phyloP scores from a whole-genome alignment of 2,797 vertebrate species.

The Sebastes diploproa region DNA sequence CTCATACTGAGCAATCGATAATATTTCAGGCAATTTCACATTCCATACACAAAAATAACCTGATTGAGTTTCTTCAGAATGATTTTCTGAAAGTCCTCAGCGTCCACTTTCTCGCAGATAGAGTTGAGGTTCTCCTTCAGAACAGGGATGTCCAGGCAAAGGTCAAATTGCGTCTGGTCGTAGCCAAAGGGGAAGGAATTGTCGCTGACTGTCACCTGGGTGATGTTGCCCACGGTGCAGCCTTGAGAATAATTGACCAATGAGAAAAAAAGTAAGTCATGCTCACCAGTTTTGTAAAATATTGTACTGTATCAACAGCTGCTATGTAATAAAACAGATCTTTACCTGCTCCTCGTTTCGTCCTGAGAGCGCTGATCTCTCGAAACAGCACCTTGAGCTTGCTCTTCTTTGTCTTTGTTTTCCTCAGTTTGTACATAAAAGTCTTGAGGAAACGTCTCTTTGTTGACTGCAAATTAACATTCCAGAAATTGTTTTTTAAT shows the following conservation, averaged over 20 bases:
- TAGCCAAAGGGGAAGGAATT: slow-evolving; percentile 73
- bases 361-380: background rate
- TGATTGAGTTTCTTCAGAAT: slow-evolving; percentile 74
- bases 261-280: background rate
- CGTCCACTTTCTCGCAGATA: slow-evolving; percentile 71
- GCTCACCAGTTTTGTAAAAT: background rate
- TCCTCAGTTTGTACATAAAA: slow-evolving; percentile 60
- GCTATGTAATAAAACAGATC: background rate
- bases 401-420: slow-evolving; percentile 32
- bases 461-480: slow-evolving; percentile 42
- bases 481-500: background rate
- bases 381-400: slow-evolving; percentile 61
- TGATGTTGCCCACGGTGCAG: slow-evolving; percentile 72
- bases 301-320: background rate
- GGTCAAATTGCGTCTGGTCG: slow-evolving; percentile 61
- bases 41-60: slow-evolving; percentile 40
- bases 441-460: slow-evolving; percentile 59
- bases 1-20: background rate
- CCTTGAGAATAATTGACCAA: slow-evolving; percentile 35
- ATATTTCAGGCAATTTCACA: background rate
- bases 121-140: slow-evolving; percentile 67
- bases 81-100: slow-evolving; percentile 48
- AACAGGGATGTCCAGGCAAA: slow-evolving; percentile 61
- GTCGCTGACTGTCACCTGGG: slow-evolving; percentile 48
- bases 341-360: slow-evolving; percentile 56